Evolutionary conservation across 2,797 vertebrate species (phyloP), one percentile per base, ranked within the genome.

Genomic region (Trachops cirrhosus): DNA sequence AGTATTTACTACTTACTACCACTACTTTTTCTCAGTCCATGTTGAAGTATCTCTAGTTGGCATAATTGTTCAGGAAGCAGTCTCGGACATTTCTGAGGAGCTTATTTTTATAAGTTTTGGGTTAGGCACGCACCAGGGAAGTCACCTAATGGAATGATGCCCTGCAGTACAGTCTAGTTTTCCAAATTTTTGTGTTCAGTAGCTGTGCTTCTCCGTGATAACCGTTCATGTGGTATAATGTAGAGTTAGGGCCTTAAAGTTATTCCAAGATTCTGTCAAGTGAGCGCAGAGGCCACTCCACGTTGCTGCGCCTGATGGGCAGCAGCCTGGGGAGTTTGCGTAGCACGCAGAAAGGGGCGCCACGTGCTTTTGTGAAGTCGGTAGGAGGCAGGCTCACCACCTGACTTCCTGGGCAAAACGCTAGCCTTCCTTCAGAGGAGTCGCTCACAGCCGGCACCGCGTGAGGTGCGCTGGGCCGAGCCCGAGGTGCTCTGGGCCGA

Each of bases 231-330:
- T 99, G 46, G 99, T 98, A 29, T 99, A 98, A 95, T 98, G 99
- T 75, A 98, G 97, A 96, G 99, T 98, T 4, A 99, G 98, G 89
- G 99, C 99, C 98, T 99, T 99, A 97, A 99, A 99, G 97, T 99
- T 99, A 98, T 99, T 99, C 99, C 99, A 99, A 11, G 99, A 99
- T 97, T 99, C 98, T 90, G 99, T 99, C 97, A 99, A 98, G 97
- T 99, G 99, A 96, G 99, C 99, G 98, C 99, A 99, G 95, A 98
- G 99, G 52, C 99, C 99, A 75, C 99, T 99, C 99, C 99, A 99
- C 99, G 99, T 99, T 26, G 99, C 99, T 99, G 94, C 99, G 3
- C 99, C 99, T 0, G 99, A 99, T 34, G 99, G 99, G 97, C 99
- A 99, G 97, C 99, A 99, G 97, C 99, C 99, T 16, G 99, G 99